A percentile compares a stretch with the other conserved stretches of the same genome.
Conservation (phyloP, 2,888 invertebrate genomes). For the Gerosis bhagava region DNA sequence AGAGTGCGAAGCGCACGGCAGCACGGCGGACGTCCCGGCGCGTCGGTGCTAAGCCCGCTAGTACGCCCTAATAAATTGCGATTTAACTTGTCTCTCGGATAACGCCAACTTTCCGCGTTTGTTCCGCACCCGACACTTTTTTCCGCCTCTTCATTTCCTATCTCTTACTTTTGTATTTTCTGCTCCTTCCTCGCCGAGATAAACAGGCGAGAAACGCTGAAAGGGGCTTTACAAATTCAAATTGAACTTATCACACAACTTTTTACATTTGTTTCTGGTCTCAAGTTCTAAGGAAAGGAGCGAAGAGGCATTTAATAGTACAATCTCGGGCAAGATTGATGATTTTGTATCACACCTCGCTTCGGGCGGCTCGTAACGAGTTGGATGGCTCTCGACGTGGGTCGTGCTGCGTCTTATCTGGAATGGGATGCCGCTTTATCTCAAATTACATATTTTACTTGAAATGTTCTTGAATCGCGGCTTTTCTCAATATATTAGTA, state of each 20-base stretch:
- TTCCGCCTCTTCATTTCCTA: constrained; percentile 82
- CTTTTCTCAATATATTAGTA: constrained; percentile 57
- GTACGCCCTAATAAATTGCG: constrained; percentile 81
- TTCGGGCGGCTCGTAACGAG: constrained; percentile 80
- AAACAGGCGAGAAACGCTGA: constrained; percentile 81
- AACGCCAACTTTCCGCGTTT: constrained; percentile 80
- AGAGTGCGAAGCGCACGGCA: constrained; percentile 28
- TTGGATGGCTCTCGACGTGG: constrained; percentile 76
- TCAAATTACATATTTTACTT: constrained; percentile 81
- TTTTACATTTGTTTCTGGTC: constrained; percentile 83
- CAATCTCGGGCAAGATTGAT: constrained; percentile 81
- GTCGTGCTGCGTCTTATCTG: constrained; percentile 78
- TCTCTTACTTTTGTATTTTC: constrained; percentile 82
- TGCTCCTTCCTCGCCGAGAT: constrained; percentile 77
- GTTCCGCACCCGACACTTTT: constrained; percentile 80
- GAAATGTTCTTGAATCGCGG: constrained; percentile 66
- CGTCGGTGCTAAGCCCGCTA: constrained; percentile 67
- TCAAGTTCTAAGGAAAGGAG: constrained; percentile 77
- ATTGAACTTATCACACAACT: constrained; percentile 83
- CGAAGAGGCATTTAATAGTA: constrained; percentile 82
- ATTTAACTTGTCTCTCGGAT: constrained; percentile 82
- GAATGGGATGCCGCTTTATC: constrained; percentile 80
- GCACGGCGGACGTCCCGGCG: constrained; percentile 34
- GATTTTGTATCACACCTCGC: constrained; percentile 83
- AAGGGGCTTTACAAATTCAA: constrained; percentile 83